Base-by-base conservation (phyloP, 2,113 vertebrate species). In the Pollachius pollachius region DNA sequence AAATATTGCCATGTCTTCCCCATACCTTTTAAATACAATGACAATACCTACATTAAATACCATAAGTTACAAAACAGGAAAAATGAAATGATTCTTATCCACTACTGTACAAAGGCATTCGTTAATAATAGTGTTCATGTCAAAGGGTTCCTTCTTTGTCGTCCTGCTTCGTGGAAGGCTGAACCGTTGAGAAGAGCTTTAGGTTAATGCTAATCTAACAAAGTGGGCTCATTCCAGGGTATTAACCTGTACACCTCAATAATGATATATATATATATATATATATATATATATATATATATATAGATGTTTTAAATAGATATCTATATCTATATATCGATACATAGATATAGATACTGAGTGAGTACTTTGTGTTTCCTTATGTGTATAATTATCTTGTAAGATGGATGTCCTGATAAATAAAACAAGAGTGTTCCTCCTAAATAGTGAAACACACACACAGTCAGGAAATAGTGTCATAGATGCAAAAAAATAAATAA, bases 1-100 rank as follows among this genome's bases (percentile, higher is more conserved):
- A 91, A 90, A 91, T 91, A 91, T 91, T 90, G 89, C 88, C 89
- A 85, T 48, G 85, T 89, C 80, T 87, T 90, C 74, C 74, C 88
- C 88, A 86, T 86, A 89, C 87, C 84, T 87, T 79, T 57, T 90
- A 89, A 88, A 90, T 89, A 91, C 88, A 90, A 87, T 88, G 80
- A 79, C 89, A 82, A 84, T 89, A 89, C 87, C 85, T 89, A 89
- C 86, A 88, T 84, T 86, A 88, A 90, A 83, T 89, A 90, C 85
- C 84, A 89, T 89, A 89, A 85, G 77, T 88, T 89, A 92, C 87
- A 92, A 92, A 91, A 90, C 80, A 89, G 76, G 82, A 86, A 48
- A 82, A 89, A 89, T 85, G 82, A 90, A 90, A 88, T 85, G 79
- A 80, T 86, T 86, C 73, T 83, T 86, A 82, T 86, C 76, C 81